Evolutionary conservation across 2,113 vertebrate genomes (phyloP).

Genomic region (Pedionomus torquatus): DNA sequence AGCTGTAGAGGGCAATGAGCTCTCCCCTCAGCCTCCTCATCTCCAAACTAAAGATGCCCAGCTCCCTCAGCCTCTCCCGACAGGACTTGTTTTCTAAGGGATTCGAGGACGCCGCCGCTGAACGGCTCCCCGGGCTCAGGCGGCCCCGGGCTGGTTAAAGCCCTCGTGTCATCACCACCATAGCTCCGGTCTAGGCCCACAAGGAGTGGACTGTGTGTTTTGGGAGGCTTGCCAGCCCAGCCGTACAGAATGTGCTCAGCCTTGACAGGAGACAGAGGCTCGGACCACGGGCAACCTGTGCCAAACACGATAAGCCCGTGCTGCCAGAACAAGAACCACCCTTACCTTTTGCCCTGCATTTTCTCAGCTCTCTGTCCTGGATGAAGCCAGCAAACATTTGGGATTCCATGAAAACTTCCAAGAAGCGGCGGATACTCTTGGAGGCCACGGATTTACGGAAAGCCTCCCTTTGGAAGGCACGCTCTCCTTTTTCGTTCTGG

Average conservation of each 20-base stretch:
- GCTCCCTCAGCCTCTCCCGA: too few species aligned
- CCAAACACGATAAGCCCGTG: rapidly evolving
- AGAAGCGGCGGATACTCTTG: conserved; percentile 96
- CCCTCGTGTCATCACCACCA: rapidly evolving
- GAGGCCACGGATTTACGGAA: conserved; percentile 99
- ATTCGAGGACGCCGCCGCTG: rapidly evolving
- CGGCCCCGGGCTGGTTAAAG: neutral
- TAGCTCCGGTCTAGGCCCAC: rapidly evolving
- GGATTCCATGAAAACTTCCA: conserved; percentile 99
- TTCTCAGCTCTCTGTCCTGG: conserved; percentile 95
- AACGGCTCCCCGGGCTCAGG: rapidly evolving
- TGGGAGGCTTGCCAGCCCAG: rapidly evolving
- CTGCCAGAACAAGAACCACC: too few species aligned
- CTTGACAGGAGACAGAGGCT: rapidly evolving
- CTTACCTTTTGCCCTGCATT: conserved; percentile 94
- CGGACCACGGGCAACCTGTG: rapidly evolving
- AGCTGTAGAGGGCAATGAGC: too few species aligned
- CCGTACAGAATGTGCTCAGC: rapidly evolving
- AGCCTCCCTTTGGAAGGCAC: conserved; percentile 92
- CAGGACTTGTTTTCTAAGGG: too few species aligned
- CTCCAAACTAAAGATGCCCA: too few species aligned
- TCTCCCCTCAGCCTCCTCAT: too few species aligned
- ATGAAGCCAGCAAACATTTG: conserved; percentile 99
- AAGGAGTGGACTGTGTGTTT: rapidly evolving
- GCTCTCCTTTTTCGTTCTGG: conserved; percentile 92